Percentiles rank a stretch among this genome's conserved stretches.
phyloP scores from a whole-genome alignment of 2,797 vertebrate genomes.

The Rhinichthys osculus region DNA sequence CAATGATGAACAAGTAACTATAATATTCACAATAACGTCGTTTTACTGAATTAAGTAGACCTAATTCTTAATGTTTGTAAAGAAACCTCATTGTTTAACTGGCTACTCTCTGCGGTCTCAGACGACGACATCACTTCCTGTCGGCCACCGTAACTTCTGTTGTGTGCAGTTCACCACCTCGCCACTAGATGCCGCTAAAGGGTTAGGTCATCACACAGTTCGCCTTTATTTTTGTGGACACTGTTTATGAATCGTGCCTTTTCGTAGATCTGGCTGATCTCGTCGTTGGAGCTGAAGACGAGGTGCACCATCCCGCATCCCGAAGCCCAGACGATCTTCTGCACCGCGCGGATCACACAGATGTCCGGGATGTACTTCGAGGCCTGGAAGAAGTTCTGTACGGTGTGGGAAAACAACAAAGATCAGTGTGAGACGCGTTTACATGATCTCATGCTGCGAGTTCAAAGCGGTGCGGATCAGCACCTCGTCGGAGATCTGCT shows the following conservation, averaged over 20 bases:
- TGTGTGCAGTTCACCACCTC: no score
- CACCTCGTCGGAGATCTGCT: constrained; percentile 98
- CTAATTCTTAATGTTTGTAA: no score
- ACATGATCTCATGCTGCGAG: neutral
- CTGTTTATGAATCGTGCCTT: constrained; percentile 78
- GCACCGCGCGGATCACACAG: constrained; percentile 95
- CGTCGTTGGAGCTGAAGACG: constrained; percentile 96
- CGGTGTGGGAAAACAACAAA: neutral
- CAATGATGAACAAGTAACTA: no score
- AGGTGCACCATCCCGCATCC: constrained; percentile 95
- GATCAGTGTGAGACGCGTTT: neutral
- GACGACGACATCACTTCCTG: no score
- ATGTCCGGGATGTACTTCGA: constrained; percentile 98
- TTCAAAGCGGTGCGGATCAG: neutral
- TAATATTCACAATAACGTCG: no score
- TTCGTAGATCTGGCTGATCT: constrained; percentile 97
- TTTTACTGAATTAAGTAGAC: no score
- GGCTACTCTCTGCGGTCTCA: no score
- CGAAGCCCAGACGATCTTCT: constrained; percentile 98
- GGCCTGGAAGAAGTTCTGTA: constrained; percentile 86
- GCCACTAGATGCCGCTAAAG: no score
- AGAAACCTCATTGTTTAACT: no score
- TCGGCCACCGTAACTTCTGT: no score
- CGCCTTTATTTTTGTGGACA: no score
- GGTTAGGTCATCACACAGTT: no score